These are phyloP conservation scores for Petrolisthes cinctipes DNA, from an alignment of 2,888 invertebrate genomes.

Conservation along the genomic window DNA sequence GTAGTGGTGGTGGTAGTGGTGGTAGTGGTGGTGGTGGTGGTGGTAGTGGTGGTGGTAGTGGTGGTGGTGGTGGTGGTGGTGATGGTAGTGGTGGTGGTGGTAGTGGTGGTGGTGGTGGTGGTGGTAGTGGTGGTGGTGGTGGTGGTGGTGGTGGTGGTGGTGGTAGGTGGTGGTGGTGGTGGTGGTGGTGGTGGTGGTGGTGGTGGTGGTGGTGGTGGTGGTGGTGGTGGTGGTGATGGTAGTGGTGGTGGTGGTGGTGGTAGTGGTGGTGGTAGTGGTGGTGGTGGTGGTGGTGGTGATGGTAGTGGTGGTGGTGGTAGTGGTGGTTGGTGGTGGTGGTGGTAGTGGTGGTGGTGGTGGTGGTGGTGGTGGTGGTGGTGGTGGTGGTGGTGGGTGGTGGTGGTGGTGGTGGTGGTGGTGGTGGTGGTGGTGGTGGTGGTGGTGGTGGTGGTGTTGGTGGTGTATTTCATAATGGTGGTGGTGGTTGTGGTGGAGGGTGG, in stretches of 20 bases:
- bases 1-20: not conserved
- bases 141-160: not conserved
- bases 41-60: not conserved
- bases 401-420: not conserved
- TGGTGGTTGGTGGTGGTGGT: not conserved
- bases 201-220: not conserved
- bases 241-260: not conserved
- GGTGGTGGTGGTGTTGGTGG: not conserved
- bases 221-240: not conserved
- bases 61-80: too few species aligned
- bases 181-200: not conserved
- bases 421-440: too few species aligned
- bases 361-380: not conserved
- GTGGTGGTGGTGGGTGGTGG: not conserved
- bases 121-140: not conserved
- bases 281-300: too few species aligned
- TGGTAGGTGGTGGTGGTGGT: not conserved
- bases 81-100: not conserved
- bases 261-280: not conserved
- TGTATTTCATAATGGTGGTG: not conserved
- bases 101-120: not conserved
- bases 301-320: not conserved
- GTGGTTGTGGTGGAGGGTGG: not conserved
- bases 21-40: not conserved
- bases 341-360: not conserved